phyloP scores from a whole-genome alignment of 2,888 invertebrate genomes.

The Myopa testacea region DNA sequence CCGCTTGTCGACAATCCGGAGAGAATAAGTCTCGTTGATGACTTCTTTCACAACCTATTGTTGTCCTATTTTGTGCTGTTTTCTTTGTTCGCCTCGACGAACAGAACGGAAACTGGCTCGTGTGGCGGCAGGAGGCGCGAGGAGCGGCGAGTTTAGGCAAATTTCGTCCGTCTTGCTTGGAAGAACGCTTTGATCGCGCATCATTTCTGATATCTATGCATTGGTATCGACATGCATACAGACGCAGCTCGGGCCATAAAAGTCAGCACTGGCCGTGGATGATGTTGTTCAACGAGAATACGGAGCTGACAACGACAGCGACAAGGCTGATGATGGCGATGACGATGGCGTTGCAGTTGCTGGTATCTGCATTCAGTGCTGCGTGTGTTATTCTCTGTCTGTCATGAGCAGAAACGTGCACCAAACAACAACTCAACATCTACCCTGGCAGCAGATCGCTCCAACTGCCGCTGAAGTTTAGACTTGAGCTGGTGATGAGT shows the following conservation, averaged over 20 bases:
- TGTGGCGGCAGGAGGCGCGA: too few relatives aligned
- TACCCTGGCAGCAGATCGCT: not conserved
- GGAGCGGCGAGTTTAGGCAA: not conserved
- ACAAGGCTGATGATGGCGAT: constrained; percentile 25
- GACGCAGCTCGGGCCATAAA: constrained; percentile 45
- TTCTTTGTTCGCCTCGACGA: not conserved
- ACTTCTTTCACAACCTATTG: constrained; percentile 16
- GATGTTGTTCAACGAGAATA: constrained; percentile 35
- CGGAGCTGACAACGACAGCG: constrained; percentile 5
- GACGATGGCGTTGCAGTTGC: constrained; percentile 29
- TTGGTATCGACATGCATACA: constrained; percentile 43
- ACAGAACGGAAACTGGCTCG: not conserved
- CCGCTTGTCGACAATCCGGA: constrained; percentile 8
- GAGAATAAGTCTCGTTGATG: constrained; percentile 17
- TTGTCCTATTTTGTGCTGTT: not conserved
- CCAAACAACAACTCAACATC: not conserved
- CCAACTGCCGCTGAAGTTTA: not conserved
- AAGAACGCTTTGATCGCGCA: constrained; percentile 21
- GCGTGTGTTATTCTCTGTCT: constrained; percentile 4
- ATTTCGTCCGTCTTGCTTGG: not conserved
- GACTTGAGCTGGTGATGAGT: not conserved
- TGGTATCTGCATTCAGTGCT: constrained; percentile 8
- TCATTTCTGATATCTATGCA: constrained; percentile 43
- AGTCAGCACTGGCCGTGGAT: constrained; percentile 40
- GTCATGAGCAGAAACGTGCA: not conserved